A percentile compares a stretch with the other conserved stretches of the same genome.
Conservation (phyloP, 2,888 invertebrate species). For the Drosophila stalkeri region DNA sequence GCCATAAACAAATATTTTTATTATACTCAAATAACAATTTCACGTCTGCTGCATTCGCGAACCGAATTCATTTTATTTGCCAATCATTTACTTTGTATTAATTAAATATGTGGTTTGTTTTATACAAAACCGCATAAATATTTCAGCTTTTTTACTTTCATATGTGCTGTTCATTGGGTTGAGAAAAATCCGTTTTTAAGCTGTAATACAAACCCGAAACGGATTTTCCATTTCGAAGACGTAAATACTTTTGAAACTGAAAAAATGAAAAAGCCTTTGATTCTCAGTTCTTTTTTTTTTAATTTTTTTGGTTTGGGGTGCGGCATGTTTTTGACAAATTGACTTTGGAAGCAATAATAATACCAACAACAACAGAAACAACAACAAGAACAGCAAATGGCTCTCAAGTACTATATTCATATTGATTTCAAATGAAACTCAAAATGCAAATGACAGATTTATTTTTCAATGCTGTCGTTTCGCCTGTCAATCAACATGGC, state of each 20-base stretch:
- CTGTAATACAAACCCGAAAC: conserved; percentile 40
- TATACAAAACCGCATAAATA: conserved; percentile 42
- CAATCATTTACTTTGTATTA: conserved; percentile 79
- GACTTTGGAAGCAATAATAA: conserved; percentile 67
- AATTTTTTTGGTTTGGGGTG: conserved; percentile 11
- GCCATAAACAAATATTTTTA: conserved; percentile 62
- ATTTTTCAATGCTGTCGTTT: conserved; percentile 70
- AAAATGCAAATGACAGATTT: conserved; percentile 81
- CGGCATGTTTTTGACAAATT: conserved; percentile 75
- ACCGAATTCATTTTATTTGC: conserved; percentile 61
- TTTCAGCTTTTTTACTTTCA: conserved; percentile 35
- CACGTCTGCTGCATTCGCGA: conserved; percentile 58
- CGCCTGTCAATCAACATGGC: conserved; percentile 74
- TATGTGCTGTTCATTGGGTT: conserved; percentile 19
- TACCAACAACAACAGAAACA: conserved; percentile 30
- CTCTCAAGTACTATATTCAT: conserved; percentile 69
- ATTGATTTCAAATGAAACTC: conserved; percentile 73
- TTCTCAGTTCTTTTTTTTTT: too few relatives aligned
- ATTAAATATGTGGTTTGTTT: conserved; percentile 72
- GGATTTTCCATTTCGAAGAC: conserved; percentile 40
- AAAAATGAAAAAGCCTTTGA: conserved; percentile 52
- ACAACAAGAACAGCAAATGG: conserved; percentile 38
- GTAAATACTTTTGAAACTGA: conserved; percentile 17
- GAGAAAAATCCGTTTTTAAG: conserved; percentile 61
- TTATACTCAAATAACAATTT: conserved; percentile 55